A percentile compares a stretch with the other conserved stretches of the same genome.
phyloP scores from a whole-genome alignment of 2,113 vertebrate genomes.

The Sylvietta virens region DNA sequence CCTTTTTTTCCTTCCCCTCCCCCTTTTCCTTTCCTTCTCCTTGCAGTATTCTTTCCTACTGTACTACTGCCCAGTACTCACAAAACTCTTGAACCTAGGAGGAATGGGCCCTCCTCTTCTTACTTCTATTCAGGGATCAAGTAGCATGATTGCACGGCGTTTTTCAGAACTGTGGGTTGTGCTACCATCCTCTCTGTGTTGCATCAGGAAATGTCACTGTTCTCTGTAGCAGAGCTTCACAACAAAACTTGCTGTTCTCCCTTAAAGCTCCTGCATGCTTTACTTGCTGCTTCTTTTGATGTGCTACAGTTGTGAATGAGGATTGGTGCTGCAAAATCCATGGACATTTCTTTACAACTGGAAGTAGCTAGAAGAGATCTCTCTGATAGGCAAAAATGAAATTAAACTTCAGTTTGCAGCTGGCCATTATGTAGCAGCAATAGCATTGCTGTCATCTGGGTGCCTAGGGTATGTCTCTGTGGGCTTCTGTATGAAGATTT shows the following conservation, averaged over 20 bases:
- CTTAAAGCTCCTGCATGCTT: neutral
- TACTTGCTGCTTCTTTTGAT: neutral
- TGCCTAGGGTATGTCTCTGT: neutral
- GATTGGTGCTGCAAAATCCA: neutral
- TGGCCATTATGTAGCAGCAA: slow-evolving; percentile 25
- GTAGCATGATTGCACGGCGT: neutral
- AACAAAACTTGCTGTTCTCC: neutral
- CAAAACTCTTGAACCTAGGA: neutral
- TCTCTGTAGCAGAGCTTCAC: neutral
- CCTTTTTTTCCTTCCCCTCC: neutral
- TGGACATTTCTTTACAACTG: neutral
- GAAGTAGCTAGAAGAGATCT: neutral
- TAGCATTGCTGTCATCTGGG: slow-evolving; percentile 35
- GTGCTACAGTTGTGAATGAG: neutral
- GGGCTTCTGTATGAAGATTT: slow-evolving; percentile 22
- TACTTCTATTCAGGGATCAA: neutral
- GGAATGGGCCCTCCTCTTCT: neutral
- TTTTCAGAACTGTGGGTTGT: neutral
- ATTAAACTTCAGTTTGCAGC: slow-evolving; percentile 45
- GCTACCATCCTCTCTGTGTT: neutral
- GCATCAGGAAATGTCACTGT: neutral
- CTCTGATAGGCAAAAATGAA: slow-evolving; percentile 33
- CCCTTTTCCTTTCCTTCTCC: neutral
- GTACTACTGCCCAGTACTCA: neutral
- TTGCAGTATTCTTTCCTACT: neutral